Conservation (phyloP, 35 echinoderm and acorn worm species). For the Strongylocentrotus purpuratus region DNA sequence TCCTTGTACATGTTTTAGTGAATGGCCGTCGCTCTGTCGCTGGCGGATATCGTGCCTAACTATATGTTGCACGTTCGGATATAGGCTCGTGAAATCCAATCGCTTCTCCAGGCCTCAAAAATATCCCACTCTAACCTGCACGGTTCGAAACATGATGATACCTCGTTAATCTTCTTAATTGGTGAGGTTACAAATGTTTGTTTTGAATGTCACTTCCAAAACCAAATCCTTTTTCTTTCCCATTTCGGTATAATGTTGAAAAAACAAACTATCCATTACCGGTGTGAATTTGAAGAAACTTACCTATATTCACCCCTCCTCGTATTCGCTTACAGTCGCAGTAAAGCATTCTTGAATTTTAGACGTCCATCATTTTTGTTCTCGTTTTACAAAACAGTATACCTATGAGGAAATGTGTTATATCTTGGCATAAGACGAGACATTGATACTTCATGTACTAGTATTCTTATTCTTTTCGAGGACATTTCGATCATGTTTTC, state of each 20-base stretch:
- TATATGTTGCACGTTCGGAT: not conserved
- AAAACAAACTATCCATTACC: not conserved
- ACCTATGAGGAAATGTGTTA: not conserved
- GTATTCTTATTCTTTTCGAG: not conserved
- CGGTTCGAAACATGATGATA: not conserved
- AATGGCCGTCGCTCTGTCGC: too few species aligned
- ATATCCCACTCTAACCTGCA: not conserved
- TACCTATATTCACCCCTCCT: not conserved
- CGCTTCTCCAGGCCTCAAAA: not conserved
- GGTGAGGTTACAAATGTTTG: not conserved
- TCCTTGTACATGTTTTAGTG: not conserved
- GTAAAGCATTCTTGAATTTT: not conserved
- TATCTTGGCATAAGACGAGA: not conserved
- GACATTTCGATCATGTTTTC: not conserved
- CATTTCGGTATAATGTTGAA: not conserved
- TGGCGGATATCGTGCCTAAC: too few species aligned
- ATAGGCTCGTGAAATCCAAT: not conserved
- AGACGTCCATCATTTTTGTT: not conserved
- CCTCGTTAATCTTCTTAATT: conserved; percentile 4
- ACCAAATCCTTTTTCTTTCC: not conserved
- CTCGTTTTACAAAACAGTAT: not conserved
- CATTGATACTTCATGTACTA: not conserved
- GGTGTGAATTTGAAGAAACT: not conserved
- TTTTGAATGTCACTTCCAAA: not conserved
- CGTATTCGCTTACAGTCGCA: not conserved